Percentiles rank a stretch among this genome's conserved stretches.
These are phyloP conservation scores for Darevskia nairensis DNA, from an alignment of 2,797 vertebrate species.

Conservation along the genomic window DNA sequence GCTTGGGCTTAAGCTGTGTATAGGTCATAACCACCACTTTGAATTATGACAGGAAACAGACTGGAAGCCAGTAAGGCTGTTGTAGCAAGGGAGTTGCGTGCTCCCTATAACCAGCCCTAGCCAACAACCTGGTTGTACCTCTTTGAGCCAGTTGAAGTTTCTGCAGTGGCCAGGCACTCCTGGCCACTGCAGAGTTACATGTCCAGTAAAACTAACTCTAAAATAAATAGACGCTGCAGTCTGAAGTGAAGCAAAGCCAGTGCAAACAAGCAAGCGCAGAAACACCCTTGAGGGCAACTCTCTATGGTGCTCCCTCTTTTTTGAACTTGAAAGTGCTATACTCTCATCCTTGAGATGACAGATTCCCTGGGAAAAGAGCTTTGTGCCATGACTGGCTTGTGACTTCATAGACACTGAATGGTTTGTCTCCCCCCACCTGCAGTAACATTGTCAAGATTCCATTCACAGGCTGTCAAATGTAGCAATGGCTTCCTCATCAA, in stretches of 20 bases:
- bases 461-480: neutral
- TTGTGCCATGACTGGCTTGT: neutral
- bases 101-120: too few relatives aligned
- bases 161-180: too few relatives aligned
- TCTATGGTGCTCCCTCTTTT: neutral
- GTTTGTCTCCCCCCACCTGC: neutral
- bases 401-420: conserved; percentile 3
- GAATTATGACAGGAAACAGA: too few relatives aligned
- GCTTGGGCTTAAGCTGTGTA: too few relatives aligned
- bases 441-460: fast-evolving
- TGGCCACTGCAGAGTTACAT: neutral
- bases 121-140: too few relatives aligned
- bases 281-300: neutral
- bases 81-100: too few relatives aligned
- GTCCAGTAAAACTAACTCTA: neutral
- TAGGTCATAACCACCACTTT: too few relatives aligned
- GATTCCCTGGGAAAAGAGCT: neutral
- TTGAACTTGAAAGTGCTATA: neutral
- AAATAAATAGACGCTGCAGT: neutral
- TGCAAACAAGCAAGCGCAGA: neutral
- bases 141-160: too few relatives aligned
- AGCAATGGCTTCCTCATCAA: neutral
- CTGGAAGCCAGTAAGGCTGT: too few relatives aligned
- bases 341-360: neutral
- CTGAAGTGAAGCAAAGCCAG: neutral